These are phyloP conservation scores for Tupaia chinensis DNA, from an alignment of 2,113 vertebrate species.

Conservation along the genomic window DNA sequence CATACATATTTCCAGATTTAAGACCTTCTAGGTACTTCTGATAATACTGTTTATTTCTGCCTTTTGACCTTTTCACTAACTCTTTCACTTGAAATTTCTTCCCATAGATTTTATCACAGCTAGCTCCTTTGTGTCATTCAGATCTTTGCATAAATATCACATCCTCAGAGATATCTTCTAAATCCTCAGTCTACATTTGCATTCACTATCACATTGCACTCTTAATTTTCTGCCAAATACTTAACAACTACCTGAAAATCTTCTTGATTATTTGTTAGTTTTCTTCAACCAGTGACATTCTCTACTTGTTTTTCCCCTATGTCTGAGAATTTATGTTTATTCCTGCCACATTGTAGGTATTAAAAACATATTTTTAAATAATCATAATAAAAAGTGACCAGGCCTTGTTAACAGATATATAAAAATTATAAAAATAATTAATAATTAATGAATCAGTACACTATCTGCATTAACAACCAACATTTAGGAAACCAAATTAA, in stretches of 20 bases:
- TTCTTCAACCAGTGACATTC: not conserved
- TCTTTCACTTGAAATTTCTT: constrained; percentile 74
- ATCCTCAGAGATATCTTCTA: constrained; percentile 74
- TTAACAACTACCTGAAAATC: constrained; percentile 66
- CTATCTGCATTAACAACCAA: not conserved
- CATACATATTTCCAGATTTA: constrained; percentile 41
- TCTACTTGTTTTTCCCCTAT: not conserved
- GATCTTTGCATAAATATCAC: constrained; percentile 79
- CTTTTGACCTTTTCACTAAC: constrained; percentile 77
- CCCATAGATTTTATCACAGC: constrained; percentile 69
- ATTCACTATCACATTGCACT: constrained; percentile 53
- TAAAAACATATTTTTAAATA: not conserved
- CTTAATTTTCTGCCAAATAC: constrained; percentile 75
- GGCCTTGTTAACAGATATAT: not conserved
- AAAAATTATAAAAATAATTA: not conserved
- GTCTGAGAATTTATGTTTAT: not conserved
- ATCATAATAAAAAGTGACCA: not conserved
- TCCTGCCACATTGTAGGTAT: not conserved
- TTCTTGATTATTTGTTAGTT: constrained; percentile 53
- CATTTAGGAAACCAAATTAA: not conserved
- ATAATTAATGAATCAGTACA: not conserved
- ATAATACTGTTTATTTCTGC: constrained; percentile 65
- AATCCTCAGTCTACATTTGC: constrained; percentile 76
- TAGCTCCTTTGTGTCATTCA: constrained; percentile 72
- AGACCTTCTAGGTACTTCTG: constrained; percentile 63